Evolutionary conservation across 2,888 invertebrate genomes (phyloP).

Genomic region (Synergus itoensis): DNA sequence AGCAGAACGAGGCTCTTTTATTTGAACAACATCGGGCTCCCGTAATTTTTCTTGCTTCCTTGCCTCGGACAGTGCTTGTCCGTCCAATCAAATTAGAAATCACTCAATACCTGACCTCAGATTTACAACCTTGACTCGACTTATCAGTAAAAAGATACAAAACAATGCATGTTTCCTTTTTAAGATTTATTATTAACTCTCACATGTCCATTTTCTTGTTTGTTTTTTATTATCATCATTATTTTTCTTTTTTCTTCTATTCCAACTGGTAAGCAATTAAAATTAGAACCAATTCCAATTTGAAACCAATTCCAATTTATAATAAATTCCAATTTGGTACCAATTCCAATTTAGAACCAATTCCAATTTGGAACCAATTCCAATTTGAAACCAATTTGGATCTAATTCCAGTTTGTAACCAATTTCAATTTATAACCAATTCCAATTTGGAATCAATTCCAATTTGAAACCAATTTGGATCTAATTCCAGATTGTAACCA

Average conservation of each 20-base stretch:
- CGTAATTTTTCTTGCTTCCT: conserved; percentile 33
- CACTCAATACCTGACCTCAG: conserved; percentile 35
- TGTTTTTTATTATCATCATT: background rate
- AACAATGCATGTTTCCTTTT: background rate
- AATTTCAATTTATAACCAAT: background rate
- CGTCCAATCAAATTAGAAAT: conserved; percentile 20
- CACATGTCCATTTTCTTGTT: background rate
- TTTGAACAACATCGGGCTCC: conserved; percentile 16
- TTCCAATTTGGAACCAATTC: no score
- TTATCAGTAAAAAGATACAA: conserved; percentile 19
- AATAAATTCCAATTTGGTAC: background rate
- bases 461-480: no score
- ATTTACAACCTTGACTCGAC: conserved; percentile 29
- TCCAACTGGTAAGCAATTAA: background rate
- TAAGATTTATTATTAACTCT: background rate
- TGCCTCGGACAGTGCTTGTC: conserved; percentile 7
- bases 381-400: no score
- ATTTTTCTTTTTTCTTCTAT: background rate
- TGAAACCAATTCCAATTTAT: background rate
- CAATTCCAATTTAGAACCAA: background rate
- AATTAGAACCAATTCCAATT: background rate
- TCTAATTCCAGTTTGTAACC: background rate
- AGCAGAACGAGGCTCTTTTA: conserved; percentile 55
- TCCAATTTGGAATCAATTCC: background rate
- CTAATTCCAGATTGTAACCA: background rate